A percentile compares a stretch with the other conserved stretches of the same genome.
phyloP scores from a whole-genome alignment of 2,888 invertebrate species.

The Tetragonisca angustula region DNA sequence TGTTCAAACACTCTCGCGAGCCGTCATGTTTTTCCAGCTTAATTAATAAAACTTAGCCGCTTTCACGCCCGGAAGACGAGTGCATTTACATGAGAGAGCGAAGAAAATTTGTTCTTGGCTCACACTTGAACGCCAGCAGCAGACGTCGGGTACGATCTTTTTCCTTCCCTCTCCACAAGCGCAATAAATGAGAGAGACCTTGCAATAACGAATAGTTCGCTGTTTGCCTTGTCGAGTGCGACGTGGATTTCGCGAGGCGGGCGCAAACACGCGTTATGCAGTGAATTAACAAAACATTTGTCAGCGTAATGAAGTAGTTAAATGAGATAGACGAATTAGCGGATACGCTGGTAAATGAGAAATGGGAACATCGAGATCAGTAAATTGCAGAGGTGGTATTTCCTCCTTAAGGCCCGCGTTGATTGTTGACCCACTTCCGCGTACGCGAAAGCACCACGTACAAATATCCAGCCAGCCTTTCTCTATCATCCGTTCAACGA shows the following conservation, averaged over 20 bases:
- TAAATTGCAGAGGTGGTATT: conserved; percentile 47
- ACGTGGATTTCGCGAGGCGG: not conserved
- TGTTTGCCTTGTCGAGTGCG: conserved; percentile 5
- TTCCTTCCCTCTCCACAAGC: not conserved
- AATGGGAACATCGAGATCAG: conserved; percentile 48
- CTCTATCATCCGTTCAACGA: not conserved
- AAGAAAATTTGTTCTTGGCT: no score
- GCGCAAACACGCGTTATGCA: conserved; percentile 1
- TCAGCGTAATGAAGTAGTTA: conserved; percentile 51
- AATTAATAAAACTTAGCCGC: not conserved
- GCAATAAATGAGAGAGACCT: not conserved
- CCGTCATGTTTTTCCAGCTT: not conserved
- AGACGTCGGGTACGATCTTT: not conserved
- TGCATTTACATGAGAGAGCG: not conserved
- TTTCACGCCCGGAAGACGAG: not conserved
- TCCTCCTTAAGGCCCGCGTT: conserved; percentile 51
- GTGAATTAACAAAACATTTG: conserved; percentile 56
- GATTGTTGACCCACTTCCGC: conserved; percentile 69
- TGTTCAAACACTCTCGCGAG: not conserved
- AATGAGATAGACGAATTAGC: conserved; percentile 55
- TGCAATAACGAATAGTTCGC: not conserved
- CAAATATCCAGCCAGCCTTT: not conserved
- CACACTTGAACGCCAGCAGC: no score
- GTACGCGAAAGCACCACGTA: conserved; percentile 17
- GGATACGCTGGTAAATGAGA: conserved; percentile 42